A percentile compares a stretch with the other conserved stretches of the same genome.
Conservation (phyloP, 2,797 vertebrate species). For the Aulostomus chinensis region DNA sequence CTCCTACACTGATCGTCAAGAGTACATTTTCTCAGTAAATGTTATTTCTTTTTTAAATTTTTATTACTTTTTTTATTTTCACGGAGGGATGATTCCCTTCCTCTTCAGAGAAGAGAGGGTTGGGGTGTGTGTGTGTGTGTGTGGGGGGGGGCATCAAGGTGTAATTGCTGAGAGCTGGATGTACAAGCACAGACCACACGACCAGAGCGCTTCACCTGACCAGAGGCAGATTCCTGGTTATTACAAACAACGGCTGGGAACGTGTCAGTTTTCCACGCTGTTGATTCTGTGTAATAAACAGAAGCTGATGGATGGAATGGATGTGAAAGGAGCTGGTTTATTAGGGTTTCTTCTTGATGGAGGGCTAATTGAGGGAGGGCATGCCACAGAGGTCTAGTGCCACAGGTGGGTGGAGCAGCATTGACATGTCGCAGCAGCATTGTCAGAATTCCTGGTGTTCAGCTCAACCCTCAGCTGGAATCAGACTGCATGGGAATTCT, state of each 20-base stretch:
- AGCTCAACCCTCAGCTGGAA: slow-evolving; percentile 52
- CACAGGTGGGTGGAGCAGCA: slow-evolving; percentile 66
- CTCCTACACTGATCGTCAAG: too few relatives aligned
- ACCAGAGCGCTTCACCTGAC: slow-evolving; percentile 55
- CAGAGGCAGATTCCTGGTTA: slow-evolving; percentile 68
- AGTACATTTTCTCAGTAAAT: too few relatives aligned
- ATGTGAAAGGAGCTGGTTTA: slow-evolving; percentile 79
- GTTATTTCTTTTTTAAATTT: too few relatives aligned
- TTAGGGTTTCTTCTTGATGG: slow-evolving; percentile 69
- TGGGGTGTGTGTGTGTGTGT: slow-evolving; percentile 35
- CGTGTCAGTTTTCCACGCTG: slow-evolving; percentile 74
- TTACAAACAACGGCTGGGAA: slow-evolving; percentile 64
- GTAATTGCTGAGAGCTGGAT: slow-evolving; percentile 14
- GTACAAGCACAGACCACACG: slow-evolving; percentile 28
- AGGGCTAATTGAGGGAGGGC: slow-evolving; percentile 62
- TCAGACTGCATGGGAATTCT: slow-evolving; percentile 50
- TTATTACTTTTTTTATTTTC: too few relatives aligned
- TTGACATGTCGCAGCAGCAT: slow-evolving; percentile 59
- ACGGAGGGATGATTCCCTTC: slow-evolving; percentile 40
- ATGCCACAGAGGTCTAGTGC: slow-evolving; percentile 29
- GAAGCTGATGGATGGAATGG: slow-evolving; percentile 71
- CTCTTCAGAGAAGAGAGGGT: slow-evolving; percentile 38
- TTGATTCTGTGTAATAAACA: slow-evolving; percentile 58
- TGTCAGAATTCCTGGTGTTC: slow-evolving; percentile 65
- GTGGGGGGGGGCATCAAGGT: background rate